Evolutionary conservation across 2,888 invertebrate species (phyloP).

Genomic region (Leptinotarsa peninsularis): DNA sequence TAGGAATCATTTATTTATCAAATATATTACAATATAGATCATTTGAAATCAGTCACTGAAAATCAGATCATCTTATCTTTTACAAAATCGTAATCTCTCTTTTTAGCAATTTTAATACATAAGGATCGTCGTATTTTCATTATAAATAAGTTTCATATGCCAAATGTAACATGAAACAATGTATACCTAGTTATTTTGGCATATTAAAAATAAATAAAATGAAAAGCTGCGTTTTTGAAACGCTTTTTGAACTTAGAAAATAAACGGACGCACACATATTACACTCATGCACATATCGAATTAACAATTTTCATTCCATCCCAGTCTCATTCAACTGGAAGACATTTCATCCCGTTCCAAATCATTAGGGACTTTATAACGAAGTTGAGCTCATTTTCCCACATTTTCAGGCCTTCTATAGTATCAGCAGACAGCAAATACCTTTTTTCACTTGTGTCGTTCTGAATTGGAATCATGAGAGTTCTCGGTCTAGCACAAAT

Average conservation of each 20-base stretch:
- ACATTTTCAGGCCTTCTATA: slow-evolving; percentile 39
- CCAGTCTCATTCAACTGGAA: background rate
- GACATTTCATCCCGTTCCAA: slow-evolving; percentile 30
- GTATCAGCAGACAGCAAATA: slow-evolving; percentile 48
- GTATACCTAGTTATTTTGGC: no score
- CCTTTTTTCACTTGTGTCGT: slow-evolving; percentile 28
- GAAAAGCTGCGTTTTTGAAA: no score
- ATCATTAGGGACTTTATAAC: slow-evolving; percentile 33
- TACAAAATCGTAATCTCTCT: background rate
- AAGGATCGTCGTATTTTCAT: background rate
- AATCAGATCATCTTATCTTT: background rate
- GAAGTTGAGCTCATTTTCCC: slow-evolving; percentile 41
- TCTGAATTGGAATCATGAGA: slow-evolving; percentile 41
- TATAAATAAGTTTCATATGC: background rate
- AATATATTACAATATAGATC: background rate
- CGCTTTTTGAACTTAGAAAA: no score
- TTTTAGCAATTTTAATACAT: background rate
- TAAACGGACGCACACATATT: no score
- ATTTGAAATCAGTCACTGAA: background rate
- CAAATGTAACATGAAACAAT: no score
- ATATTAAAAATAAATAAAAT: no score
- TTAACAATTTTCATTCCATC: no score
- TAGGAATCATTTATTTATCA: background rate
- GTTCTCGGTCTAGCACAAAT: slow-evolving; percentile 50
- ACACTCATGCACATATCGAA: no score